Conservation (phyloP, 37 sponge, comb jelly and placozoan species). For the Petrosia ficiformis region DNA sequence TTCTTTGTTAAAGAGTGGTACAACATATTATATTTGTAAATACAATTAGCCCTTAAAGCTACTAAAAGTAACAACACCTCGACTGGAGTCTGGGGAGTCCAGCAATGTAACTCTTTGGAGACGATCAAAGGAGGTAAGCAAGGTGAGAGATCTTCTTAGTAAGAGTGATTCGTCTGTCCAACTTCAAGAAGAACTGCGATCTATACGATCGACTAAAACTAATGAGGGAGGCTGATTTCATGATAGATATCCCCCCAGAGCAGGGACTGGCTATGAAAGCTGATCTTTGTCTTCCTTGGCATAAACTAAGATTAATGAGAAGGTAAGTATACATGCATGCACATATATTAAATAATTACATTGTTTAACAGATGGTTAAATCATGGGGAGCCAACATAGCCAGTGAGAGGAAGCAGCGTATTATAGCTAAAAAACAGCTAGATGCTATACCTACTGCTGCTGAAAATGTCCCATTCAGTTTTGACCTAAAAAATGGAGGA, state of each 20-base stretch:
- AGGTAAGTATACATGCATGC: constrained; percentile 10
- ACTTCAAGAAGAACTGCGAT: not conserved
- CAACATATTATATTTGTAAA: not conserved
- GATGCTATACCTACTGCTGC: not conserved
- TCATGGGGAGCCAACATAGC: constrained; percentile 7
- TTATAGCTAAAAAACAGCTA: not conserved
- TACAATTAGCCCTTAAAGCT: constrained; percentile 16
- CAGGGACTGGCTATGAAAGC: constrained; percentile 32
- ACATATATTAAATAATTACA: not conserved
- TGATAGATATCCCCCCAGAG: constrained; percentile 19
- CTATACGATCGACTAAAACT: not conserved
- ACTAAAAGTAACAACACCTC: not conserved
- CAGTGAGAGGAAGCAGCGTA: constrained; percentile 4
- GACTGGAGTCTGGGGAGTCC: not conserved
- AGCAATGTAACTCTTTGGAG: not conserved
- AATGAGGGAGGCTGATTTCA: not conserved
- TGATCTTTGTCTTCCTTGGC: constrained; percentile 27
- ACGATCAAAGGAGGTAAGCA: not conserved
- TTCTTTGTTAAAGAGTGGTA: not conserved
- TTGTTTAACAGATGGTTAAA: not conserved
- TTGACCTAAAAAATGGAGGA: constrained; percentile 13
- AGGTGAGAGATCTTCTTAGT: not conserved
- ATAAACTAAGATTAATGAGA: constrained; percentile 18
- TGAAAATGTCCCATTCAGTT: constrained; percentile 13
- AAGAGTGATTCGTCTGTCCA: not conserved